Evolutionary conservation across 2,888 invertebrate genomes (phyloP).

Genomic region (Calephelis perditalis): DNA sequence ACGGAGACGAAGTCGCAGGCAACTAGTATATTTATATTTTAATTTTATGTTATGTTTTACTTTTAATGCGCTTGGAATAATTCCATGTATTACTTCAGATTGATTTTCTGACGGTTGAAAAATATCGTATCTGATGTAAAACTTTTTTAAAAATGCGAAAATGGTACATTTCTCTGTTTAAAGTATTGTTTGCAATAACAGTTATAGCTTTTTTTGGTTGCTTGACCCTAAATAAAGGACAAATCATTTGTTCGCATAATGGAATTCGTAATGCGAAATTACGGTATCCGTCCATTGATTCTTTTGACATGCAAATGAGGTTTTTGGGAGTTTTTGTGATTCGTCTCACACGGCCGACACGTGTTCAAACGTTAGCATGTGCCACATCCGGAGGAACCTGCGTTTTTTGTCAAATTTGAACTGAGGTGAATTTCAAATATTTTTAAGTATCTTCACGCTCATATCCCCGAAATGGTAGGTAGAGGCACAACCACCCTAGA

Average conservation of each 20-base stretch:
- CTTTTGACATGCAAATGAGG: conserved; percentile 43
- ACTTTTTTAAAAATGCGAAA: too few relatives aligned
- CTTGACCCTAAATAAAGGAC: conserved; percentile 14
- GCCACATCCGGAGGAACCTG: conserved; percentile 14
- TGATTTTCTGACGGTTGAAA: too few relatives aligned
- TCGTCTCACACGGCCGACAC: conserved; percentile 17
- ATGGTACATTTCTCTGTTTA: too few relatives aligned
- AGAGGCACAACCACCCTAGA: too few relatives aligned
- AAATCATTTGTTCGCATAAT: conserved; percentile 36
- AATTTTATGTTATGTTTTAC: too few relatives aligned
- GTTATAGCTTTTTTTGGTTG: conserved; percentile 1
- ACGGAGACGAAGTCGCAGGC: too few relatives aligned
- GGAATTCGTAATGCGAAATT: conserved; percentile 56
- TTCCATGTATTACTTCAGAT: too few relatives aligned
- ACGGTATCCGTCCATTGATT: conserved; percentile 65
- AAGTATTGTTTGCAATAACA: not conserved
- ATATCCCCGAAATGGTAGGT: too few relatives aligned
- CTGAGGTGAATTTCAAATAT: not conserved
- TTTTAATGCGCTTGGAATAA: too few relatives aligned
- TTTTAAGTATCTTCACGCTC: too few relatives aligned
- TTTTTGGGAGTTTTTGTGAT: conserved; percentile 27
- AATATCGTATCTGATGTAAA: too few relatives aligned
- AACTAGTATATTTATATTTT: too few relatives aligned
- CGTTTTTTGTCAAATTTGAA: conserved; percentile 1
- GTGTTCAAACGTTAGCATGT: conserved; percentile 12